Base-by-base conservation (phyloP, 1,140 invertebrate species). In the Megalopta genalis region DNA sequence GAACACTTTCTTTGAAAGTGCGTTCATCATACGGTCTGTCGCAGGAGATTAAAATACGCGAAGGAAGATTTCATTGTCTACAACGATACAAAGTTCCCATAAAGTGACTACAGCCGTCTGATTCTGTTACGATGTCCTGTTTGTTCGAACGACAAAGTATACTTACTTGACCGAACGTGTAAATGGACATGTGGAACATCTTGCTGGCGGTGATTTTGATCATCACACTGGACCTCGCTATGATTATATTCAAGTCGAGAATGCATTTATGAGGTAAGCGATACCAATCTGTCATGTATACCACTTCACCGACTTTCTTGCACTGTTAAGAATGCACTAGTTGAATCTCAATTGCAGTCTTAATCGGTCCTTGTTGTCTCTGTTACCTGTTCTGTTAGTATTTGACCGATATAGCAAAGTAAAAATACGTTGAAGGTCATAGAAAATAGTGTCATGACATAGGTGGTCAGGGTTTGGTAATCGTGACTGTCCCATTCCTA, bases 361-460 rank as follows among this genome's bases (percentile, higher is more conserved):
- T 23, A 37, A 32, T 32, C 6, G 12, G 1, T 46, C 2, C 60
- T 10, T 32, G 25, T 10, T 6, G 14, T n/a, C 8, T 2, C 14
- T 3, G 23, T 69, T 84, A 90, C 89, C 88, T 90, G 75, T 67
- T 82, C 74, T 6, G 82, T 84, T n/a, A 90, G 67, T 16, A 77
- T 72, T 67, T 90, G 88, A 5, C 89, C 87, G 67, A 90, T 84
- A 42, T 86, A 89, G 79, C 89, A 90, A 83, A 87, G 77, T 75
- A 88, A 77, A 68, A 89, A 90, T 71, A 90, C 86, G 71, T 90
- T 90, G 60, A 88, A 87, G 21, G 65, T 81, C 32, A 89, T 81
- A 4, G 88, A 88, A 12, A 81, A 25, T 12, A 88, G 64, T 66
- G 88, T 77, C 25, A 85, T 57, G 27, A 46, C 64, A 71, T 74